phyloP scores from a whole-genome alignment of 2,888 invertebrate species.

The Dendrolimus houi region DNA sequence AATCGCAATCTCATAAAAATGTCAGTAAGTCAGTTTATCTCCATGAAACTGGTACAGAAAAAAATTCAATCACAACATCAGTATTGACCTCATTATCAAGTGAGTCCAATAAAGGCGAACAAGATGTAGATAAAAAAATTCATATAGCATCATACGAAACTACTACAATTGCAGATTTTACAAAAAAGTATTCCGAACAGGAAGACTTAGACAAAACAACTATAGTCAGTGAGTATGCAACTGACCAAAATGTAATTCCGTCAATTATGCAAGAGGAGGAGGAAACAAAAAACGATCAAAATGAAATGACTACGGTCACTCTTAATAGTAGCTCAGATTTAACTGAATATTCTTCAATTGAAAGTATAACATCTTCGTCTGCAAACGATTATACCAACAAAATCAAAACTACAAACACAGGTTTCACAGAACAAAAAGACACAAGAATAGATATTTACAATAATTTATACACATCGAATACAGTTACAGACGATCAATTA shows the following conservation, averaged over 20 bases:
- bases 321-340: neutral
- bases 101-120: neutral
- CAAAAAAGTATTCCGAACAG: neutral
- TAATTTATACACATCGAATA: no score
- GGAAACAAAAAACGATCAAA: neutral
- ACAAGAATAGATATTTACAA: neutral
- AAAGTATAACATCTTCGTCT: no score
- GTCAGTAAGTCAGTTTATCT: conserved; percentile 7
- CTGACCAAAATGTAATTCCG: neutral
- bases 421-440: neutral
- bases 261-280: neutral
- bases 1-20: conserved; percentile 11
- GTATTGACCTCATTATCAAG: no score
- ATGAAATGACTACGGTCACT: neutral
- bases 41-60: neutral
- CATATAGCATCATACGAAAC: neutral
- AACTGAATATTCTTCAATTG: neutral
- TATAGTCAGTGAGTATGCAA: neutral
- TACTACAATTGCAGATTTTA: neutral
- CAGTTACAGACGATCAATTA: neutral
- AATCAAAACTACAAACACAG: neutral
- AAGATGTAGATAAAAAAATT: neutral
- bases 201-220: neutral
- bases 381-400: neutral
- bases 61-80: no score